Evolutionary conservation across 2,888 invertebrate genomes (phyloP).

Genomic region (Morpho helenor): DNA sequence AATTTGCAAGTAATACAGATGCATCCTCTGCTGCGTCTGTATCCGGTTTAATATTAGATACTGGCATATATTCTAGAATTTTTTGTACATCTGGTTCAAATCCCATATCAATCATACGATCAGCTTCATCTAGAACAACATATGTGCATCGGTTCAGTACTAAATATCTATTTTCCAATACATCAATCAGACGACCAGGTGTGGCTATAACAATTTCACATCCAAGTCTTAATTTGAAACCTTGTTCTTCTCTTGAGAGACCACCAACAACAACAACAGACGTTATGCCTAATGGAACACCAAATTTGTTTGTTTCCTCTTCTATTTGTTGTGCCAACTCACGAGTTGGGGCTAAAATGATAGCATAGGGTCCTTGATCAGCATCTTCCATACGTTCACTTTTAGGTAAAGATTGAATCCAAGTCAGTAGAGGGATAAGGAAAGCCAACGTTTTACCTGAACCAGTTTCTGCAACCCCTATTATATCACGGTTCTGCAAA

Average conservation of each 20-base stretch:
- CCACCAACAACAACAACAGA: conserved; percentile 99
- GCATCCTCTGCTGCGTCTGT: conserved; percentile 99
- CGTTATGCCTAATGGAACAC: conserved; percentile 93
- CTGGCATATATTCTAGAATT: conserved; percentile 98
- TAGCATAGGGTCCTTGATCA: conserved; percentile 98
- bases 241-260: conserved; percentile 98
- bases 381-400: conserved; percentile 94
- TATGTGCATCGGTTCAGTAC: conserved; percentile 99
- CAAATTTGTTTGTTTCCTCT: conserved; percentile 99
- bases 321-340: conserved; percentile 99
- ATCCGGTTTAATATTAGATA: conserved; percentile 98
- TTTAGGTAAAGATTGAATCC: conserved; percentile 99
- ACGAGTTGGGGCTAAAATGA: conserved; percentile 99
- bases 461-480: conserved; percentile 99
- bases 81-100: conserved; percentile 99
- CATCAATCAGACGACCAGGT: conserved; percentile 99
- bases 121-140: conserved; percentile 97
- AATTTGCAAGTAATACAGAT: conserved; percentile 92
- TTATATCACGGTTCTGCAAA: conserved; percentile 95
- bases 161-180: conserved; percentile 97
- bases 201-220: conserved; percentile 99
- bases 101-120: conserved; percentile 99
- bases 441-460: conserved; percentile 99
- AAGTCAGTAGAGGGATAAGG: conserved; percentile 96
- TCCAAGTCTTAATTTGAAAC: conserved; percentile 95